Evolutionary conservation across 2,113 vertebrate species (phyloP).

Genomic region (Pomatostomus ruficeps): DNA sequence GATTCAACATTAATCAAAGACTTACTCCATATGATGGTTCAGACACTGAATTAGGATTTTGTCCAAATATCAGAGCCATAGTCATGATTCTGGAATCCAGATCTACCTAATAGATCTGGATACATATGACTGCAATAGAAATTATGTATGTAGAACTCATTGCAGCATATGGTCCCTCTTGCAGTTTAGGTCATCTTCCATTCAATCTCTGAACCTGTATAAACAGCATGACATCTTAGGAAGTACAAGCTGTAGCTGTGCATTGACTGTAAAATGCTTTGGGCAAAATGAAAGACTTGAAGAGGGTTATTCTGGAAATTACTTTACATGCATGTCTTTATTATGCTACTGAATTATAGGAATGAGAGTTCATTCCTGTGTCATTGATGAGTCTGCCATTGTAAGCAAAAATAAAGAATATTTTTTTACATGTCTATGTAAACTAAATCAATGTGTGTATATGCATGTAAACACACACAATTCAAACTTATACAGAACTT

Average conservation of each 20-base stretch:
- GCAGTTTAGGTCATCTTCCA: slow-evolving; percentile 16
- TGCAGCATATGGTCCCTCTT: not conserved
- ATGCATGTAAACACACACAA: not conserved
- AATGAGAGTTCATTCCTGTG: not conserved
- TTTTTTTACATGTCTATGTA: not conserved
- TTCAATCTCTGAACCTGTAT: slow-evolving; percentile 25
- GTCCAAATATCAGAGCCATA: not conserved
- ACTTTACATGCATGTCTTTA: not conserved
- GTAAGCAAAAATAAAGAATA: not conserved
- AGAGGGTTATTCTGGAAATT: not conserved
- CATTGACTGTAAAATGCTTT: slow-evolving; percentile 5
- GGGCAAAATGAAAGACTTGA: slow-evolving; percentile 14
- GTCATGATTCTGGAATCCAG: not conserved
- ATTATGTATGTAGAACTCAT: not conserved
- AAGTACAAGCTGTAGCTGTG: not conserved
- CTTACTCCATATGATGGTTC: not conserved
- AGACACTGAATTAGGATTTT: not conserved
- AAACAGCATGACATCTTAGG: slow-evolving; percentile 4
- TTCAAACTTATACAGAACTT: not conserved
- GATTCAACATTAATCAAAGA: not conserved
- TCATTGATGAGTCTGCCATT: not conserved
- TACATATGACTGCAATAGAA: not conserved
- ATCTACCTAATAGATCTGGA: not conserved
- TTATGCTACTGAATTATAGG: slow-evolving; percentile 20
- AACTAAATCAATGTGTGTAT: not conserved